phyloP scores from a whole-genome alignment of 2,797 vertebrate species.

The Champsocephalus esox region DNA sequence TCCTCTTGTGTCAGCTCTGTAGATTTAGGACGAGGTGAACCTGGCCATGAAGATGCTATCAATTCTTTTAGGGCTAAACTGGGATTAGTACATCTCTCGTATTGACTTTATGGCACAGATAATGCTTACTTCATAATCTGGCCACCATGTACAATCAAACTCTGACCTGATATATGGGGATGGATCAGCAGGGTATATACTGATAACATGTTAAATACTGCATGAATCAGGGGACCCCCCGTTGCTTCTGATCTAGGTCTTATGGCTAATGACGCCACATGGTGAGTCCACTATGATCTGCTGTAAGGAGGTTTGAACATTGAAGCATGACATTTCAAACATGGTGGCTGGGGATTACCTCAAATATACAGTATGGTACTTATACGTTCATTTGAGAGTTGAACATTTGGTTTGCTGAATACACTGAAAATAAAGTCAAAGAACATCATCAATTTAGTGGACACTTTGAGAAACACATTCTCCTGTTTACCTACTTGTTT shows the following conservation, averaged over 20 bases:
- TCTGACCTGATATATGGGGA: constrained; percentile 40
- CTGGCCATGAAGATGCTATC: constrained; percentile 49
- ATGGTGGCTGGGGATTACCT: neutral
- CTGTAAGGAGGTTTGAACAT: constrained; percentile 44
- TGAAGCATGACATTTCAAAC: constrained; percentile 32
- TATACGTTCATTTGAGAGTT: neutral
- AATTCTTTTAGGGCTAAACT: constrained; percentile 71
- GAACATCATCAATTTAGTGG: neutral
- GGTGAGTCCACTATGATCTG: constrained; percentile 18
- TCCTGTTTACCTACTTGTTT: neutral
- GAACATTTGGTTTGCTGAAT: neutral
- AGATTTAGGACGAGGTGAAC: constrained; percentile 46
- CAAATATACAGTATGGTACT: constrained; percentile 1
- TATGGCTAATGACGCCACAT: constrained; percentile 43
- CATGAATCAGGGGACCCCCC: constrained; percentile 29
- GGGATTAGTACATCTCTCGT: constrained; percentile 70
- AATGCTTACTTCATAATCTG: constrained; percentile 66
- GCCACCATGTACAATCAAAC: constrained; percentile 59
- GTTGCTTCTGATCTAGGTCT: constrained; percentile 30
- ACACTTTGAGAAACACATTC: neutral
- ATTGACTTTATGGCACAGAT: constrained; percentile 63
- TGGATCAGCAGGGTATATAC: constrained; percentile 27
- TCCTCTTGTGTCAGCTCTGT: neutral
- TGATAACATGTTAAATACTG: constrained; percentile 34
- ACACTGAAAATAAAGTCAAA: neutral